Evolutionary conservation across 2,113 vertebrate species (phyloP).

Genomic region (Rafetus swinhoei): DNA sequence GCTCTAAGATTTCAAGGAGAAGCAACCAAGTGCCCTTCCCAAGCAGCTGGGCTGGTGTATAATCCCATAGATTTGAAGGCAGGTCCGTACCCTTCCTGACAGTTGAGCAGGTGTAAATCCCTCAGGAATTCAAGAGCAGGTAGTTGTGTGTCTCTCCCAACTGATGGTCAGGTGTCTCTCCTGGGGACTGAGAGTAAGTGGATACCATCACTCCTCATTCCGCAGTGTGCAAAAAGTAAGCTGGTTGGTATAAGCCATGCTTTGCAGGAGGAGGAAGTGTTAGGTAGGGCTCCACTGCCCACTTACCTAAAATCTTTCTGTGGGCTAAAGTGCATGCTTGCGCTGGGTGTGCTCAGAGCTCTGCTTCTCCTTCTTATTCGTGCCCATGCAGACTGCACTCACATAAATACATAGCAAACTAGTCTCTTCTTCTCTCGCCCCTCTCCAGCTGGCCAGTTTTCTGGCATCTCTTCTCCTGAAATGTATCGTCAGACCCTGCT

Average conservation of each 20-base stretch:
- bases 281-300: not conserved
- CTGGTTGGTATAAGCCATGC: not conserved
- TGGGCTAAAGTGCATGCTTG: rapidly evolving
- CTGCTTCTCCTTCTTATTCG: not conserved
- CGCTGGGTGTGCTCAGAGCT: not conserved
- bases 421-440: not conserved
- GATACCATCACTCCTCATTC: not conserved
- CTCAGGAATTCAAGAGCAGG: not conserved
- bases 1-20: not conserved
- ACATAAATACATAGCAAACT: rapidly evolving
- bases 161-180: not conserved
- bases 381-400: not conserved
- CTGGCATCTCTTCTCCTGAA: slow-evolving; percentile 93
- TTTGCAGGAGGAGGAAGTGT: not conserved
- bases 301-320: not conserved
- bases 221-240: not conserved
- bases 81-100: not conserved
- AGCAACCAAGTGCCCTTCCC: not conserved
- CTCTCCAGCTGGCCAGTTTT: slow-evolving; percentile 92
- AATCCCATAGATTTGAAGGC: not conserved
- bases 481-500: slow-evolving; percentile 98
- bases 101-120: not conserved
- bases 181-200: not conserved
- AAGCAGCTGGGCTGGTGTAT: not conserved
- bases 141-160: not conserved